Evolutionary conservation across 2,888 invertebrate species (phyloP), one percentile per base, ranked within the genome.

Genomic region (Leptarthrus brevirostris): DNA sequence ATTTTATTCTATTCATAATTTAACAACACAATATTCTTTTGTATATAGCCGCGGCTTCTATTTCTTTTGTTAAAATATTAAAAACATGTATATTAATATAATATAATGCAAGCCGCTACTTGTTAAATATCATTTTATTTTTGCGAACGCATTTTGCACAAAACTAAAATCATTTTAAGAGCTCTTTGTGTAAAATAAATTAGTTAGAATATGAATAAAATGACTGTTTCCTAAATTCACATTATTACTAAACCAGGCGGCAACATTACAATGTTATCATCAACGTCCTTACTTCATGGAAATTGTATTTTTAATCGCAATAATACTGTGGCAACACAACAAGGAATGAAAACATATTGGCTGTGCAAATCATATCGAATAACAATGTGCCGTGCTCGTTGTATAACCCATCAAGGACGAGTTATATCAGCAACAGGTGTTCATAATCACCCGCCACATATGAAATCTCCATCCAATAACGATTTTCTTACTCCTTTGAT

Each of bases 301-400:
- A 84, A 82, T 76, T 85, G 85, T 76, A 84, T 85, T 52, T 85
- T 85, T 79, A 85, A 85, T 79, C 82, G 85, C 49, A 85, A 85
- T 79, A 85, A 85, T 79, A 85, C 85, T 24, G 85, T 85, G 69
- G 85, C 85, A 75, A 85, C 85, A 26, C 85, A 85, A 76, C 85
- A 85, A 79, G 85, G 85, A 76, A 85, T 85, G 85, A 85, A 85
- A 80, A 85, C 85, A 14, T 85, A 85, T 76, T 85, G 85, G 85
- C 80, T 85, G 58, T 85, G 85, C 77, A 85, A 85, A 76, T 85
- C 85, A 1, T 85, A 85, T 79, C 81, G 85, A 26, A 84, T 85
- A 75, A 84, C 84, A 76, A 85, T 85, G 83, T 85, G 85, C 53
- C 82, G 85, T 44, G 85, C 85, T 3, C 81, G 85, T 74, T 85